Conservation (phyloP, 2,797 vertebrate species). For the Rhincodon typus region DNA sequence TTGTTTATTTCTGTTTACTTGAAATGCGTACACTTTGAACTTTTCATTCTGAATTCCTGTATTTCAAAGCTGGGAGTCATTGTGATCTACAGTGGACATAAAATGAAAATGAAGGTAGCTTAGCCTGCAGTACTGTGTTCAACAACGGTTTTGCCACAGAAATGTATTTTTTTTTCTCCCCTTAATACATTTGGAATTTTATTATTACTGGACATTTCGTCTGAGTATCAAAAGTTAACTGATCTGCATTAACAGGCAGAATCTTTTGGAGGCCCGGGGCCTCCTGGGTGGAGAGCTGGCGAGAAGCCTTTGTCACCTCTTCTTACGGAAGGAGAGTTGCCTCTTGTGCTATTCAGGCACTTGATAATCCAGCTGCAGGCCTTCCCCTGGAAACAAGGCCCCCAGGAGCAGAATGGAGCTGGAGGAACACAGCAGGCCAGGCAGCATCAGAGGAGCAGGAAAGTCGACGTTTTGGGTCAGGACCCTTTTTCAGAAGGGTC, state of each 20-base stretch:
- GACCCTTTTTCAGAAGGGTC: too few relatives aligned
- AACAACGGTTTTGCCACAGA: not conserved
- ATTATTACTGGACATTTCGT: not conserved
- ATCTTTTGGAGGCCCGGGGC: too few relatives aligned
- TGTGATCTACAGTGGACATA: not conserved
- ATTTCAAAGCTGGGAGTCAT: not conserved
- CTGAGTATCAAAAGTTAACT: not conserved
- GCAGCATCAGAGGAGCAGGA: too few relatives aligned
- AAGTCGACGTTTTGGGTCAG: too few relatives aligned
- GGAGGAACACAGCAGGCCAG: too few relatives aligned
- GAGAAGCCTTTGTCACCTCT: too few relatives aligned
- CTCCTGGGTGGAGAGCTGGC: too few relatives aligned
- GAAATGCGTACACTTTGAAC: not conserved
- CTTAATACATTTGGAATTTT: not conserved
- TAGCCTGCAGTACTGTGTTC: not conserved
- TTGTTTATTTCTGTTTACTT: not conserved
- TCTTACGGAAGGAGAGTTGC: too few relatives aligned
- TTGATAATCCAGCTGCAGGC: too few relatives aligned
- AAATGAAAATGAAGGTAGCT: not conserved
- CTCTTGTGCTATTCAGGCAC: too few relatives aligned
- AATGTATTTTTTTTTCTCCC: not conserved
- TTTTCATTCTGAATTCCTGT: not conserved
- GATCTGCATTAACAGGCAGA: not conserved
- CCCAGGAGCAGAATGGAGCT: too few relatives aligned
- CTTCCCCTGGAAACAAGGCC: too few relatives aligned